These are phyloP conservation scores for Tromatobia lineatoria DNA, from an alignment of 2,888 invertebrate species.

Conservation along the genomic window DNA sequence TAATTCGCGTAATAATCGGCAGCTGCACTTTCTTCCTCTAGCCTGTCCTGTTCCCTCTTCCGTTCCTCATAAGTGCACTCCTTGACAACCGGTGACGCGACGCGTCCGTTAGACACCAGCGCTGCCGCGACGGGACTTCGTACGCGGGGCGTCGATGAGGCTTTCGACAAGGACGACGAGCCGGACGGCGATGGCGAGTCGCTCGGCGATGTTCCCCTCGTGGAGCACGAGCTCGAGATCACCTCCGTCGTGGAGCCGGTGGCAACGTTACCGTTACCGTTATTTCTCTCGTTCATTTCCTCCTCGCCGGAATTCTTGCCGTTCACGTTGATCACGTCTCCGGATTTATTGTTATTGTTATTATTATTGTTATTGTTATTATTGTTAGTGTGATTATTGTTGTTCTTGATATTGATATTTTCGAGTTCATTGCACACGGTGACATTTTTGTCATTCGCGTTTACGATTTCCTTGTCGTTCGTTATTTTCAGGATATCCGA, in stretches of 20 bases:
- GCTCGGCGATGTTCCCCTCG: conserved; percentile 63
- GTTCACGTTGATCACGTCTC: conserved; percentile 33
- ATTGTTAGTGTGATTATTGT: conserved; percentile 43
- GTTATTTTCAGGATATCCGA: conserved; percentile 75
- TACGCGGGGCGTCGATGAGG: conserved; percentile 78
- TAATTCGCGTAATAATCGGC: conserved; percentile 74
- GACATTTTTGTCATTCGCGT: conserved; percentile 47
- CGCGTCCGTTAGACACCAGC: conserved; percentile 65
- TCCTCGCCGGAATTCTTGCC: conserved; percentile 62
- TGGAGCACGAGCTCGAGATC: conserved; percentile 57
- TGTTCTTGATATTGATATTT: conserved; percentile 48
- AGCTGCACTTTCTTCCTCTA: conserved; percentile 74
- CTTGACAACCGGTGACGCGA: conserved; percentile 86
- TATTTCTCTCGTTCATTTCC: conserved; percentile 86
- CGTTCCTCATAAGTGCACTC: conserved; percentile 91
- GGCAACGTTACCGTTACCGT: conserved; percentile 84
- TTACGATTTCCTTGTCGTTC: conserved; percentile 69
- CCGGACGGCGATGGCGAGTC: conserved; percentile 71
- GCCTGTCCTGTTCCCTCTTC: conserved; percentile 86
- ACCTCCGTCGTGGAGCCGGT: conserved; percentile 49
- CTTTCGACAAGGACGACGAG: conserved; percentile 76
- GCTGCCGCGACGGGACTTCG: conserved; percentile 73
- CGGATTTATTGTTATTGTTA: conserved; percentile 45
- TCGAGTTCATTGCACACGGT: conserved; percentile 39
- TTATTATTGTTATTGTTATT: conserved; percentile 72